Conservation (phyloP, 2,888 invertebrate genomes). For the Achlya flavicornis region DNA sequence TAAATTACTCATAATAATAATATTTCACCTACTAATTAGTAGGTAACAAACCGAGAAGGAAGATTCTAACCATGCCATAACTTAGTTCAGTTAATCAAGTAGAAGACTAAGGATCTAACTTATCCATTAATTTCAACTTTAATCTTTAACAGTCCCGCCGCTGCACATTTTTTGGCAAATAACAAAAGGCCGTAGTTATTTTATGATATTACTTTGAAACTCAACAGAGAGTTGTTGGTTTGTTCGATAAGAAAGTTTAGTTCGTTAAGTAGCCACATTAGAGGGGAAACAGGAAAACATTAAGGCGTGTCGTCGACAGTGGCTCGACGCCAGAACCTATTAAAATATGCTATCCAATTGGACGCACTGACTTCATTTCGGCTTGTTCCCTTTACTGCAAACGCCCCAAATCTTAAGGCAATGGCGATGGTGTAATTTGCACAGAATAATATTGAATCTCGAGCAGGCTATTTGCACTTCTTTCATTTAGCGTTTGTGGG, state of each 20-base stretch:
- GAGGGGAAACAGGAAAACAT: slow-evolving; percentile 78
- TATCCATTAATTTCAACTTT: slow-evolving; percentile 12
- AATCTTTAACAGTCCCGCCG: slow-evolving; percentile 21
- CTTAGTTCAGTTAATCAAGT: not conserved
- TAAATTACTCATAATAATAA: no score
- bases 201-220: slow-evolving; percentile 65
- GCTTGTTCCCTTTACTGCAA: slow-evolving; percentile 47
- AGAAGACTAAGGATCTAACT: slow-evolving; percentile 7
- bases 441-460: slow-evolving; percentile 60
- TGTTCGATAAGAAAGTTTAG: slow-evolving; percentile 80
- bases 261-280: slow-evolving; percentile 81
- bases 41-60: not conserved
- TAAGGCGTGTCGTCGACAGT: slow-evolving; percentile 71
- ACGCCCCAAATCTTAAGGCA: slow-evolving; percentile 51
- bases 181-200: slow-evolving; percentile 59
- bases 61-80: not conserved
- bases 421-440: slow-evolving; percentile 58
- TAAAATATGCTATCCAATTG: slow-evolving; percentile 80
- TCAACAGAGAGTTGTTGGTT: slow-evolving; percentile 66
- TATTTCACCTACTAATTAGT: no score
- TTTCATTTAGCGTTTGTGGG: slow-evolving; percentile 29
- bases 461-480: slow-evolving; percentile 47
- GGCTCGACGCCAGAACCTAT: slow-evolving; percentile 75
- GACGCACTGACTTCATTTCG: slow-evolving; percentile 63
- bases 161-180: slow-evolving; percentile 42